Percentiles rank a stretch among this genome's conserved stretches.
Evolutionary conservation across 2,797 vertebrate species (phyloP).

Genomic region (Adelosebastes latens): DNA sequence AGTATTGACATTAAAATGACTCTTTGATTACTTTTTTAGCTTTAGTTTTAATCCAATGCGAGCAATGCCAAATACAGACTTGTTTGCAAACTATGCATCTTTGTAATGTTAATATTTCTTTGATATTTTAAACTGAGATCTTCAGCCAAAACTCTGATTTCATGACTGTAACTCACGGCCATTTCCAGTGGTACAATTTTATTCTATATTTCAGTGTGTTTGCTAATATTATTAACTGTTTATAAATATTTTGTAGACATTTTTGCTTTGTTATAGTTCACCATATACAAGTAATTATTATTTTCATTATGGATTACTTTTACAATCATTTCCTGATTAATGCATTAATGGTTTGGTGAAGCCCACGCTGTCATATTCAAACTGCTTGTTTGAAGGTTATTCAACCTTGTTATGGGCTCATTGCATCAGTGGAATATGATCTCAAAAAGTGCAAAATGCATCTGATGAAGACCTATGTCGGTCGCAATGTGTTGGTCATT

Average conservation of each 20-base stretch:
- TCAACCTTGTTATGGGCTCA: no score
- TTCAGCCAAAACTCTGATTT: not conserved
- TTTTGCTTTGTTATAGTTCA: not conserved
- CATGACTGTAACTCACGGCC: not conserved
- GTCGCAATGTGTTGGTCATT: rapidly evolving
- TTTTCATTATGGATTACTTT: not conserved
- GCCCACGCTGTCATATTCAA: not conserved
- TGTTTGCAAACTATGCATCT: not conserved
- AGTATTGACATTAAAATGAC: not conserved
- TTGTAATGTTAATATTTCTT: not conserved
- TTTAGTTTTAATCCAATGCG: not conserved
- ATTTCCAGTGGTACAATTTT: not conserved
- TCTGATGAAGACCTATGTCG: no score
- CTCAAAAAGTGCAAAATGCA: no score
- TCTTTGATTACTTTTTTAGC: not conserved
- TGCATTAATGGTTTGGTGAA: not conserved
- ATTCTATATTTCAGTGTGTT: not conserved
- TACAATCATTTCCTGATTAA: no score
- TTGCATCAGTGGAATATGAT: no score
- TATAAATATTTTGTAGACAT: not conserved
- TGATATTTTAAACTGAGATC: not conserved
- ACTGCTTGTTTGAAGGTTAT: not conserved
- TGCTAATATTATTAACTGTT: rapidly evolving
- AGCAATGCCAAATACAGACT: not conserved
- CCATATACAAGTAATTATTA: not conserved